Conservation (phyloP, 2,797 vertebrate genomes). For the Tachyglossus aculeatus region DNA sequence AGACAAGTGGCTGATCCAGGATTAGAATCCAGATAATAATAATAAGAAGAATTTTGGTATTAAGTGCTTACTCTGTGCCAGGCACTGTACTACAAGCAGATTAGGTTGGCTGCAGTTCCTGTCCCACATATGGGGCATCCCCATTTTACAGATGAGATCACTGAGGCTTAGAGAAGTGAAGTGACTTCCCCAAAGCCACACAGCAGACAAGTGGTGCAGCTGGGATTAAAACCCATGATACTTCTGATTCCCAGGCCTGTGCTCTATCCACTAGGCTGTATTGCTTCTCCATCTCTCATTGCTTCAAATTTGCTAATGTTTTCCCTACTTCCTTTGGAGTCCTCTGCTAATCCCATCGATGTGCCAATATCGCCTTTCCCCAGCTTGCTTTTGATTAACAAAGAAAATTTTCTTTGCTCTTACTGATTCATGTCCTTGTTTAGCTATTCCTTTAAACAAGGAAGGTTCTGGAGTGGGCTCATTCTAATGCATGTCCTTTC, state of each 20-base stretch:
- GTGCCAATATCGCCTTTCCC: constrained; percentile 5
- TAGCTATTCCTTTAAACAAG: background rate
- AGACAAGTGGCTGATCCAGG: too few relatives aligned
- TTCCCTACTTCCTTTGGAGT: background rate
- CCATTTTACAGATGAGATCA: too few relatives aligned
- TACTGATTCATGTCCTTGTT: background rate
- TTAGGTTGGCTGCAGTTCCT: too few relatives aligned
- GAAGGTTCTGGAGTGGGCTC: background rate
- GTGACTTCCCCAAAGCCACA: too few relatives aligned
- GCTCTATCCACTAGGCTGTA: background rate
- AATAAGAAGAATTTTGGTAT: too few relatives aligned
- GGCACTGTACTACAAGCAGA: too few relatives aligned
- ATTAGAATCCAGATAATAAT: too few relatives aligned
- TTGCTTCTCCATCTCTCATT: background rate
- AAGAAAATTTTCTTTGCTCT: background rate
- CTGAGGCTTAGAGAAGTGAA: too few relatives aligned
- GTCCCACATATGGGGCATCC: too few relatives aligned
- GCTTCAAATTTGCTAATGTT: constrained; percentile 11
- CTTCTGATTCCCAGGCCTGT: background rate
- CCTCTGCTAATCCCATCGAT: constrained; percentile 8
- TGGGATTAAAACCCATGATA: background rate
- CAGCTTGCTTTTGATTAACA: background rate
- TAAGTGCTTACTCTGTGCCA: too few relatives aligned
- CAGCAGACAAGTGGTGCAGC: background rate
- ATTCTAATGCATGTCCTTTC: background rate